Conservation (phyloP, 2,797 vertebrate species). For the Spheniscus humboldti region DNA sequence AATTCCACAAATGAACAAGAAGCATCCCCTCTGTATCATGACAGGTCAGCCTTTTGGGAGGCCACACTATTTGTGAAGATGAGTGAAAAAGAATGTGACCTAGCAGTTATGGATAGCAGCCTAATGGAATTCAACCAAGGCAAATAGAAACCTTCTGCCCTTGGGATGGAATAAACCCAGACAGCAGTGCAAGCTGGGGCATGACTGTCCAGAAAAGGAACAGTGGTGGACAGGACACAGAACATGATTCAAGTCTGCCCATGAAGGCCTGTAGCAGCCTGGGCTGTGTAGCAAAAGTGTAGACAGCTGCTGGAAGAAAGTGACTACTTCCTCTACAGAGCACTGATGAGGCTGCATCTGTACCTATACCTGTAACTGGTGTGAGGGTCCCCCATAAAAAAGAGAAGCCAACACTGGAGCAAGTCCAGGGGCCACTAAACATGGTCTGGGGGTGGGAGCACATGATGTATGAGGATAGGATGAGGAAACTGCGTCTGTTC, state of each 20-base stretch:
- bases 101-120: background rate
- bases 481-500: background rate
- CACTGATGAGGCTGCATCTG: fast-evolving
- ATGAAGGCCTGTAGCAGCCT: background rate
- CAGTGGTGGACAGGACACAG: background rate
- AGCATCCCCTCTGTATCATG: background rate
- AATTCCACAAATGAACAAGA: background rate
- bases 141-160: background rate
- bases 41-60: background rate
- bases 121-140: background rate
- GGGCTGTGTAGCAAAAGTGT: background rate
- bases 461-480: background rate
- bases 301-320: background rate
- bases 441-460: background rate
- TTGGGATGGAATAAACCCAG: background rate
- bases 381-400: background rate
- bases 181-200: background rate
- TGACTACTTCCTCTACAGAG: background rate
- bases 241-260: background rate
- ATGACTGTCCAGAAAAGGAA: background rate
- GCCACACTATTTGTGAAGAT: background rate
- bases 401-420: background rate
- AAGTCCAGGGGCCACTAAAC: background rate
- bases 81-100: background rate
- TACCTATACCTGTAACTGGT: background rate